These are phyloP conservation scores for Autographa gamma DNA, from an alignment of 2,888 invertebrate genomes.

Conservation along the genomic window DNA sequence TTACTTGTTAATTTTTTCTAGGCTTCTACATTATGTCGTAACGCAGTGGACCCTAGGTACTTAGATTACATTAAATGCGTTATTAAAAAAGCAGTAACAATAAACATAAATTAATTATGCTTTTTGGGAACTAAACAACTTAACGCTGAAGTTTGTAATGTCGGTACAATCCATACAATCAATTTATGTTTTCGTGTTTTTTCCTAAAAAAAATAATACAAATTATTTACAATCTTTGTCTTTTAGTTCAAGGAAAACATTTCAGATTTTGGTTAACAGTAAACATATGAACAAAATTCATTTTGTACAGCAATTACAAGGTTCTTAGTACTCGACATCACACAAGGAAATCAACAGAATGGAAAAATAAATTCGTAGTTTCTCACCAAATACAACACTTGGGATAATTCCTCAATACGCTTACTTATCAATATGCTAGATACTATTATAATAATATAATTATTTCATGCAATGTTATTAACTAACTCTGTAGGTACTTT, in stretches of 20 bases:
- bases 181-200: background rate
- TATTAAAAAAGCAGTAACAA: constrained; percentile 38
- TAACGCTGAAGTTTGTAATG: constrained; percentile 41
- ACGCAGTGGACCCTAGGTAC: constrained; percentile 77
- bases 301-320: background rate
- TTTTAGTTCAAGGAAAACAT: background rate
- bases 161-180: constrained; percentile 35
- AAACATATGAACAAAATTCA: background rate
- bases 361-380: constrained; percentile 58
- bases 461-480: constrained; percentile 77
- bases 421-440: constrained; percentile 58
- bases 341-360: constrained; percentile 41
- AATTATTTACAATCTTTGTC: constrained; percentile 43
- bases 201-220: background rate
- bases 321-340: constrained; percentile 45
- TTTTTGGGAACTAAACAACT: constrained; percentile 53
- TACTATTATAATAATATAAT: constrained; percentile 60
- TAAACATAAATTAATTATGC: constrained; percentile 39
- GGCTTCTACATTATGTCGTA: constrained; percentile 66
- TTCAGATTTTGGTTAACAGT: background rate
- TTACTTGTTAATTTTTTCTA: constrained; percentile 61
- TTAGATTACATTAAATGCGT: constrained; percentile 63
- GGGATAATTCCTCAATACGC: constrained; percentile 49
- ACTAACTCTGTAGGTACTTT: constrained; percentile 80
- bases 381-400: constrained; percentile 53